phyloP scores from a whole-genome alignment of 2,888 invertebrate species.

The Volucella bombylans region DNA sequence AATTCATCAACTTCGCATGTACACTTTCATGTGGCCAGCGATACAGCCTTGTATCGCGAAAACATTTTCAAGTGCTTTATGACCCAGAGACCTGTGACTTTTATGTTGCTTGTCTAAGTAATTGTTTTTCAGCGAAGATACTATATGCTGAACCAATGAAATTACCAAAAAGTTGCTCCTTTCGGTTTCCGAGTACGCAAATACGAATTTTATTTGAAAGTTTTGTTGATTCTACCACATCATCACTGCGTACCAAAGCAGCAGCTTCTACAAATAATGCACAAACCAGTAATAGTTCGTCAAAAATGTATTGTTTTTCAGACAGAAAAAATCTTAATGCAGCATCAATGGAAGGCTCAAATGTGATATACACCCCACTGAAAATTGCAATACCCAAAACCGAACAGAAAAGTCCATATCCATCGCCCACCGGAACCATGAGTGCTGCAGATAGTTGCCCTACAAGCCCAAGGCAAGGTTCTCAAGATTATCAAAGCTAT shows the following conservation, averaged over 20 bases:
- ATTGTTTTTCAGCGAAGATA: constrained; percentile 97
- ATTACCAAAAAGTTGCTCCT: constrained; percentile 95
- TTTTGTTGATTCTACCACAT: constrained; percentile 89
- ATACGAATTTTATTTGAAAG: constrained; percentile 96
- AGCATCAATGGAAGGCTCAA: constrained; percentile 79
- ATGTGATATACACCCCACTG: constrained; percentile 82
- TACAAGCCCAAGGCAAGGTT: constrained; percentile 93
- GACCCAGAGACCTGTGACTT: constrained; percentile 93
- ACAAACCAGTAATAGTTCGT: constrained; percentile 54
- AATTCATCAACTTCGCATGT: constrained; percentile 90
- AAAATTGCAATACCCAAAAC: constrained; percentile 83
- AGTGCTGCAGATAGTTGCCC: constrained; percentile 99
- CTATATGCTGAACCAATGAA: constrained; percentile 94
- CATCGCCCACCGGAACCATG: constrained; percentile 94
- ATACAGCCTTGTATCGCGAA: constrained; percentile 97
- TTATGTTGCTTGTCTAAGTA: constrained; percentile 95
- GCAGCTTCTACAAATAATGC: constrained; percentile 51
- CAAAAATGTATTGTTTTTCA: constrained; percentile 67
- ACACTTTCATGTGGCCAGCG: constrained; percentile 94
- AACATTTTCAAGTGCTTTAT: constrained; percentile 85
- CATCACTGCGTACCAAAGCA: constrained; percentile 79
- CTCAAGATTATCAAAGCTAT: constrained; percentile 85
- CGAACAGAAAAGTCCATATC: constrained; percentile 90
- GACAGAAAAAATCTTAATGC: constrained; percentile 66
- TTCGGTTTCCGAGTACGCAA: constrained; percentile 98